Conservation (phyloP, 2,113 vertebrate species). For the Brachyhypopomus occidentalis region DNA sequence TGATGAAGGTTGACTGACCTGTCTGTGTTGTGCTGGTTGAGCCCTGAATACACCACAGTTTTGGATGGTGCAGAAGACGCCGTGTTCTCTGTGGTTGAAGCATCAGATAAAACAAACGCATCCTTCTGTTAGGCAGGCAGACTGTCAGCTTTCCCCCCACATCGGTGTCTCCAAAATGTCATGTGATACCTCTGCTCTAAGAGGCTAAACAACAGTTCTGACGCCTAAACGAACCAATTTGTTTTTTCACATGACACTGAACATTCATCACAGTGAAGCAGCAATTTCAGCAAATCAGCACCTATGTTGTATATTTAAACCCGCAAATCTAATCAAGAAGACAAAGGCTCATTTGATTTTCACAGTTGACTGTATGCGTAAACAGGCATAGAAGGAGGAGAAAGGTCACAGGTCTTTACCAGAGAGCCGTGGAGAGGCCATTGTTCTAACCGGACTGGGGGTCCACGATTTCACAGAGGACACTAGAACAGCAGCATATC, state of each 20-base stretch:
- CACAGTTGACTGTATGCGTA: not conserved
- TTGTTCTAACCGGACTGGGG: slow-evolving; percentile 65
- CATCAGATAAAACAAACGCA: slow-evolving; percentile 12
- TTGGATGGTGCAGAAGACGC: slow-evolving; percentile 67
- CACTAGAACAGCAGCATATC: slow-evolving; percentile 54
- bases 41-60: slow-evolving; percentile 71
- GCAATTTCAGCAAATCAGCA: not conserved
- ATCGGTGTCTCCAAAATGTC: not conserved
- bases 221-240: not conserved
- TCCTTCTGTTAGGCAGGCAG: not conserved
- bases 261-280: not conserved
- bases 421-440: slow-evolving; percentile 68
- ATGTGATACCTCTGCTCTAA: not conserved
- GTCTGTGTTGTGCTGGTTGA: slow-evolving; percentile 61
- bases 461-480: slow-evolving; percentile 75
- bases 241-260: not conserved
- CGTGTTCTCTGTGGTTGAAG: slow-evolving; percentile 73
- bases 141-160: not conserved
- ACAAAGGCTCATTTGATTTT: not conserved
- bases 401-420: slow-evolving; percentile 64
- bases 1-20: slow-evolving; percentile 60
- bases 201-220: not conserved
- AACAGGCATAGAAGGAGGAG: not conserved
- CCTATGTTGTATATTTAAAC: not conserved
- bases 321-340: not conserved